A percentile compares a stretch with the other conserved stretches of the same genome.
Conservation (phyloP, 2,113 vertebrate species). For the Girardinichthys multiradiatus region DNA sequence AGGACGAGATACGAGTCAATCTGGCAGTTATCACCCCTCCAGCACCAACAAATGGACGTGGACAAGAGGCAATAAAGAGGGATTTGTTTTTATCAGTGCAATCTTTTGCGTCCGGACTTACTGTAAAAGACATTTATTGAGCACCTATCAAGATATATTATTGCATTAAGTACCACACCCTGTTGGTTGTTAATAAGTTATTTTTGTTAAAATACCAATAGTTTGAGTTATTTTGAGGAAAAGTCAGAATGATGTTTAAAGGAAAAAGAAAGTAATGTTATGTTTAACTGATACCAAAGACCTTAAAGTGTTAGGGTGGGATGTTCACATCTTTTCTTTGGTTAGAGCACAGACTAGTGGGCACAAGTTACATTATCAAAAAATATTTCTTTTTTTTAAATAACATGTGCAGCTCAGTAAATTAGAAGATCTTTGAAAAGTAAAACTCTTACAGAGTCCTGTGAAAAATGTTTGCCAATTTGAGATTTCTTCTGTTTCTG, state of each 20-base stretch:
- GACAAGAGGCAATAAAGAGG: constrained; percentile 34
- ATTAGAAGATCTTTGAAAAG: too few species aligned
- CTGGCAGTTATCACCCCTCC: constrained; percentile 47
- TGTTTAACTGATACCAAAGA: neutral
- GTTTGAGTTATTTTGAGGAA: neutral
- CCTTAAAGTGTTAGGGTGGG: neutral
- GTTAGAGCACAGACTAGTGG: constrained; percentile 81
- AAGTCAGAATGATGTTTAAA: constrained; percentile 7
- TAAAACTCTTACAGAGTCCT: too few species aligned
- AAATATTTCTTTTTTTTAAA: neutral
- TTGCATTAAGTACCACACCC: neutral
- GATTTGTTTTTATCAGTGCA: constrained; percentile 46
- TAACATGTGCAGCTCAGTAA: too few species aligned
- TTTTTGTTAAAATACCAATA: constrained; percentile 4
- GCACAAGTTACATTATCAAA: constrained; percentile 27
- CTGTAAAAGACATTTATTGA: constrained; percentile 14
- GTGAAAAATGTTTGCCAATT: too few species aligned
- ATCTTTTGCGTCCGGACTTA: constrained; percentile 9
- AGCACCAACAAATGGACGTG: constrained; percentile 50
- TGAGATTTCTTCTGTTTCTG: too few species aligned
- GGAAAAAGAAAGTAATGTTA: neutral
- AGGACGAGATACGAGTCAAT: constrained; percentile 35
- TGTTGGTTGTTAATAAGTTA: constrained; percentile 5
- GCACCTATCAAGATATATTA: constrained; percentile 28
- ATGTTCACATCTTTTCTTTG: constrained; percentile 37